Evolutionary conservation across 2,113 vertebrate species (phyloP).

Genomic region (Lucifuga dentata): DNA sequence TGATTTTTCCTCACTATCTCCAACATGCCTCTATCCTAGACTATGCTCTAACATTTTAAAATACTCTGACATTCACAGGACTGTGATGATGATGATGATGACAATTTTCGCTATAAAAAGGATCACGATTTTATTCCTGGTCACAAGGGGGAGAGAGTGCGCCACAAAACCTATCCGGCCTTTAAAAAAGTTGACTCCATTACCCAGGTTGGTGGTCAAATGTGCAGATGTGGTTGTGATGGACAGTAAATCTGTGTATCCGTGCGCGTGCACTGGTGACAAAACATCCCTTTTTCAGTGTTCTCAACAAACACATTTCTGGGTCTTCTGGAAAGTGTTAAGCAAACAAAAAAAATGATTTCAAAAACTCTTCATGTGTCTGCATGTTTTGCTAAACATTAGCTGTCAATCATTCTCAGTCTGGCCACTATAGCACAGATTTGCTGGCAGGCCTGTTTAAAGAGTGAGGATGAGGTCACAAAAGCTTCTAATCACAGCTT

Average conservation of each 20-base stretch:
- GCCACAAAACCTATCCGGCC: conserved; percentile 1
- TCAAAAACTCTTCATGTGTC: not conserved
- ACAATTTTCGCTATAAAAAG: no score
- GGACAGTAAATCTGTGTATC: not conserved
- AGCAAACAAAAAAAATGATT: not conserved
- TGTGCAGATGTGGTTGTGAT: no score
- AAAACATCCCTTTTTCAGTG: not conserved
- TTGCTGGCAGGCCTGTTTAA: conserved; percentile 6
- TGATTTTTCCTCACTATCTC: no score
- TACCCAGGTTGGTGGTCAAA: no score
- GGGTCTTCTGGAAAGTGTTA: not conserved
- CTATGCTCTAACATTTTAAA: no score
- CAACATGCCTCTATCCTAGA: no score
- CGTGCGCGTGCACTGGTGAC: not conserved
- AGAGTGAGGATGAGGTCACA: conserved; percentile 24
- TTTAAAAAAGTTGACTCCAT: not conserved
- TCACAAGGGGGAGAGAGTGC: conserved; percentile 54
- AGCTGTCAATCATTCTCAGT: conserved; percentile 14
- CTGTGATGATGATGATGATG: no score
- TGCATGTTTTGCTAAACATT: conserved; percentile 3
- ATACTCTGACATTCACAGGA: no score
- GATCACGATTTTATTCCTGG: not conserved
- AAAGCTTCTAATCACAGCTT: conserved; percentile 4
- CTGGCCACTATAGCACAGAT: not conserved
- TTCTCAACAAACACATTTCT: not conserved